Evolutionary conservation across 1,140 invertebrate genomes (phyloP), one percentile per base, ranked within the genome.

Genomic region (Chrysopa pallens): DNA sequence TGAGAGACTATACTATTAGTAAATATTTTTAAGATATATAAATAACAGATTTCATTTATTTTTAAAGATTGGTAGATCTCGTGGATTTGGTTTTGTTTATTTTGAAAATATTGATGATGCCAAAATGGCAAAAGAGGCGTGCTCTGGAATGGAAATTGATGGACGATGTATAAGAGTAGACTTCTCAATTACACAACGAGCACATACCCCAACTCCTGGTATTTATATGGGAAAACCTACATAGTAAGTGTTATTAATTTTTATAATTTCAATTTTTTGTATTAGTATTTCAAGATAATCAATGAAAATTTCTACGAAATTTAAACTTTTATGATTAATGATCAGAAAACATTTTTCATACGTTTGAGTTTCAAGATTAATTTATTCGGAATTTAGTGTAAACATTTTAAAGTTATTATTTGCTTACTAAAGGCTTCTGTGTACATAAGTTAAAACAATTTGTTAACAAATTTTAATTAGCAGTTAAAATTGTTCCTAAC

Each of bases 81-180:
- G 93, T 52, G 94, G 94, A 29, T 98, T 98, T 67, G 88, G 87
- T 48, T 98, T 98, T 68, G 85, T 98, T 23, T 97, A 98, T 66
- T 98, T 84, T 65, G 80, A 85, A 60, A 78, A 73, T 38, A 61
- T 80, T 8, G 84, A 90, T 39, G 90, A 97, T 70, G 89, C 94
- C 0, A 84, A 84, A 55, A 78, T 82, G 44, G 94, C 94, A 1
- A 95, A 95, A 67, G 89, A 97, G 48, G 74, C 86, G 51, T 92
- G 89, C 52, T 79, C 78, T 46, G 93, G 92, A 38, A 84, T 91
- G 70, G 89, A 93, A 62, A 85, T 98, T 36, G 91, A 96, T 67
- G 89, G 87, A 0, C 70, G 90, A 36, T 73, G 80, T 55, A 95
- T 98, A 49, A 68, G 94, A 49, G 91, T 98, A 12, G 94, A 96